phyloP scores from a whole-genome alignment of 92 coral and sea anemone genomes.

The Porites divaricata region DNA sequence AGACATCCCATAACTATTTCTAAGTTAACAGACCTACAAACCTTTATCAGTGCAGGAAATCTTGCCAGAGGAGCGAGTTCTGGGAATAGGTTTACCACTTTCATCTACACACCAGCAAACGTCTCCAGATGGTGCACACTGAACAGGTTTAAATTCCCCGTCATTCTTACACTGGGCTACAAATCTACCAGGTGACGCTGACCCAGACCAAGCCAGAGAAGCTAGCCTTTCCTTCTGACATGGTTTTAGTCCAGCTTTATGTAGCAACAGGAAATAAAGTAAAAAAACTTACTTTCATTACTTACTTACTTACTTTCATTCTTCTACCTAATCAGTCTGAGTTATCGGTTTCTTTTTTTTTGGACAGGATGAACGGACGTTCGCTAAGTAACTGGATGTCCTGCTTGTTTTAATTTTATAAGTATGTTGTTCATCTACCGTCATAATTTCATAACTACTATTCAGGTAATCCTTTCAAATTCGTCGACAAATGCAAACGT shows the following conservation, averaged over 20 bases:
- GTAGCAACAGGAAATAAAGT: background rate
- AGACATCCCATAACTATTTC: background rate
- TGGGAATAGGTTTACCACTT: constrained; percentile 80
- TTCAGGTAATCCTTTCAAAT: too few species aligned
- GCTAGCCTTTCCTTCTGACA: constrained; percentile 81
- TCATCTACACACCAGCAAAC: constrained; percentile 96
- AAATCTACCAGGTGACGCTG: constrained; percentile 76
- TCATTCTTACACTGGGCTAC: constrained; percentile 70
- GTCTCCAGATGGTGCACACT: constrained; percentile 76
- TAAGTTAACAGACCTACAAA: constrained; percentile 15
- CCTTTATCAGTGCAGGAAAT: constrained; percentile 74
- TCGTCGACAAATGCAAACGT: too few species aligned
- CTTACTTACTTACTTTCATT: too few species aligned
- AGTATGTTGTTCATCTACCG: too few species aligned
- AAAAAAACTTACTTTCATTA: too few species aligned
- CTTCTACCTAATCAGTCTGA: too few species aligned
- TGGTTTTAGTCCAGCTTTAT: constrained; percentile 68
- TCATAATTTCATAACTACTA: too few species aligned
- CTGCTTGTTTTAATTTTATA: too few species aligned
- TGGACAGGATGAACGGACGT: too few species aligned
- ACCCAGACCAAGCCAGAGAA: constrained; percentile 81
- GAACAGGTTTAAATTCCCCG: constrained; percentile 79
- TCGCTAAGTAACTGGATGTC: too few species aligned
- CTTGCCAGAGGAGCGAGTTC: constrained; percentile 70
- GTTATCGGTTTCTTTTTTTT: too few species aligned